Percentiles rank a stretch among this genome's conserved stretches.
Evolutionary conservation across 2,797 vertebrate genomes (phyloP).

Genomic region (Urophycis tenuis): DNA sequence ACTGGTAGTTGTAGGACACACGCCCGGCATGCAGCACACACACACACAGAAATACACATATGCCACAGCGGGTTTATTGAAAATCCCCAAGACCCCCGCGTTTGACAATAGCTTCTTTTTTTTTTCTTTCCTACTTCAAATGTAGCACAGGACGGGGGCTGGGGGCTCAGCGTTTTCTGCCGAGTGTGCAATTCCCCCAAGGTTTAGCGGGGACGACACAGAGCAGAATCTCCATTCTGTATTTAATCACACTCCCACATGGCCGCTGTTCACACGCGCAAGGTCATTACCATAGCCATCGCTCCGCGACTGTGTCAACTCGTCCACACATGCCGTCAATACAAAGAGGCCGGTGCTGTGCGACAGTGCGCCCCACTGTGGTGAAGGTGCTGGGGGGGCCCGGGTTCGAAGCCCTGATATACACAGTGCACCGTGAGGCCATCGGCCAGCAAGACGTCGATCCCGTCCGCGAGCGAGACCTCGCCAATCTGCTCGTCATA

Average conservation of each 20-base stretch:
- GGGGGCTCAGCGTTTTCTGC: background rate
- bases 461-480: too few species aligned
- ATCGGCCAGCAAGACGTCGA: too few species aligned
- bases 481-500: too few species aligned
- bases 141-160: conserved; percentile 13
- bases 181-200: background rate
- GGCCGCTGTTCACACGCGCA: conserved; percentile 6
- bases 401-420: background rate
- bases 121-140: conserved; percentile 22
- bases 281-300: conserved; percentile 31
- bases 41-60: conserved; percentile 10
- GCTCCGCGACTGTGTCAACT: background rate
- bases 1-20: background rate
- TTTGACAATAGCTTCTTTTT: conserved; percentile 55
- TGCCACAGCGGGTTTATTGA: conserved; percentile 32
- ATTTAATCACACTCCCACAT: conserved; percentile 44
- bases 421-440: background rate
- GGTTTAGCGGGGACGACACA: background rate
- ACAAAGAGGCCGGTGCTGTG: background rate
- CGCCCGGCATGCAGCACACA: background rate
- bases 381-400: background rate
- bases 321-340: background rate
- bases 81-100: conserved; percentile 36
- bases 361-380: background rate
- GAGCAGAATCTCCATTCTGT: conserved; percentile 21